These are phyloP conservation scores for Orycteropus afer DNA, from an alignment of 2,113 vertebrate genomes.

Conservation along the genomic window DNA sequence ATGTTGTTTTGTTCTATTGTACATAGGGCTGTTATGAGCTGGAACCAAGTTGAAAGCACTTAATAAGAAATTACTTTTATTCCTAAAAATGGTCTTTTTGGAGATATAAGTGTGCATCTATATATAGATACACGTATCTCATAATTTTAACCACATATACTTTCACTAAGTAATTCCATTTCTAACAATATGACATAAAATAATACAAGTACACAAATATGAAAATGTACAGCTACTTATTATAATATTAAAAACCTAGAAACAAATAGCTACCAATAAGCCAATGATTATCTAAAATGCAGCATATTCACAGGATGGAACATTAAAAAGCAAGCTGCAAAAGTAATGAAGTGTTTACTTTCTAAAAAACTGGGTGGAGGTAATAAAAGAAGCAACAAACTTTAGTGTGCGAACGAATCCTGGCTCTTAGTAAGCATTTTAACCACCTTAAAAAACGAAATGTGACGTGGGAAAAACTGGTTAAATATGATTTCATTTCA, in stretches of 20 bases:
- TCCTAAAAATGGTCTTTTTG: not conserved
- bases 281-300: not conserved
- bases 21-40: no score
- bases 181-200: not conserved
- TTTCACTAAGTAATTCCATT: conserved; percentile 13
- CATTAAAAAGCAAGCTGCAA: not conserved
- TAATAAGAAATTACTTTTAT: no score
- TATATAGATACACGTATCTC: not conserved
- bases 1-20: no score
- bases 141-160: conserved; percentile 41
- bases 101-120: not conserved
- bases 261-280: not conserved
- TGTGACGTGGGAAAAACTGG: not conserved
- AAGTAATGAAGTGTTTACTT: not conserved
- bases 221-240: not conserved
- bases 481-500: not conserved
- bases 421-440: not conserved
- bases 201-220: not conserved
- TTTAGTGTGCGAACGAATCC: not conserved
- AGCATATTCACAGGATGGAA: not conserved
- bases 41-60: no score
- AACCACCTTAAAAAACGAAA: conserved; percentile 19
- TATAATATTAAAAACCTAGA: conserved; percentile 1
- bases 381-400: conserved; percentile 26
- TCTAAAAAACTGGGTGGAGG: not conserved